Evolutionary conservation across 2,797 vertebrate genomes (phyloP).

Genomic region (Fistularia tabacaria): DNA sequence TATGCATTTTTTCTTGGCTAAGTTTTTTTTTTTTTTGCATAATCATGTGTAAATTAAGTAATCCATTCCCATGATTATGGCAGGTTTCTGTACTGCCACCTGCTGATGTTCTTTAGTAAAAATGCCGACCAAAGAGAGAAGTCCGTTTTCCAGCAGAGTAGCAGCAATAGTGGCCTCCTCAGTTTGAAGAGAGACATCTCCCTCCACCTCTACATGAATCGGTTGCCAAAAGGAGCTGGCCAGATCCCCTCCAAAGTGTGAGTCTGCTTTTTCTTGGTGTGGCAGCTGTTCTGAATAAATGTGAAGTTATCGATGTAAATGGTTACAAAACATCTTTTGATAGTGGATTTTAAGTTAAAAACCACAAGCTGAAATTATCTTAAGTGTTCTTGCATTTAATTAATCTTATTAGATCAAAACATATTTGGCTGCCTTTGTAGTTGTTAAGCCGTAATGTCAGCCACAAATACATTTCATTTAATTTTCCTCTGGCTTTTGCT

Average conservation of each 20-base stretch:
- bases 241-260: conserved; percentile 82
- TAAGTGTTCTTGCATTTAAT: no score
- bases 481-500: neutral
- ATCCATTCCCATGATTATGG: neutral
- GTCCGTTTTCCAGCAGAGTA: conserved; percentile 83
- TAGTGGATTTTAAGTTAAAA: no score
- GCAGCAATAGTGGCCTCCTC: conserved; percentile 75
- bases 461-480: neutral
- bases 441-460: neutral
- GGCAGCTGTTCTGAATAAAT: no score
- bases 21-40: no score
- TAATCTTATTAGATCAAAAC: no score
- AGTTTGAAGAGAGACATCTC: conserved; percentile 79
- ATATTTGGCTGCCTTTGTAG: neutral
- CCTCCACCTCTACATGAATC: conserved; percentile 89
- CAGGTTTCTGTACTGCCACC: conserved; percentile 91
- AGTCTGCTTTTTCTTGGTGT: conserved; percentile 44
- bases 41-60: neutral
- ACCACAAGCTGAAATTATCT: no score
- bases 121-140: conserved; percentile 75
- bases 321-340: no score
- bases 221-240: conserved; percentile 89
- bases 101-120: conserved; percentile 89
- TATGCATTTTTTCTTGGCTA: no score
- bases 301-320: no score